Percentiles rank a stretch among this genome's conserved stretches.
These are phyloP conservation scores for Helostoma temminkii DNA, from an alignment of 2,797 vertebrate species.

Conservation along the genomic window DNA sequence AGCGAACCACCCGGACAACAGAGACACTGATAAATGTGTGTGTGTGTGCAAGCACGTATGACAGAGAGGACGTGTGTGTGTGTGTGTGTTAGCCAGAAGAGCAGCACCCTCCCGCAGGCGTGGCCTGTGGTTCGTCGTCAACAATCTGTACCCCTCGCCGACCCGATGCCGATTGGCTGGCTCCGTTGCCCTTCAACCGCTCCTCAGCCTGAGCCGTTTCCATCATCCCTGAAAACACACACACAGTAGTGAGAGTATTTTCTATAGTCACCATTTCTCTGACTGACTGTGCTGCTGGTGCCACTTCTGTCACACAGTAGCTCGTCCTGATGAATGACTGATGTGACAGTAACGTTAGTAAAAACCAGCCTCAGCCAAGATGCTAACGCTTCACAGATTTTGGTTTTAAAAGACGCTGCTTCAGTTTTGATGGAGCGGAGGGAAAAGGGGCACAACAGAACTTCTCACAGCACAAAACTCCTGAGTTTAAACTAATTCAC, in stretches of 20 bases:
- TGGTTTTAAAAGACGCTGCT: too few relatives aligned
- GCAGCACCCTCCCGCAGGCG: constrained; percentile 92
- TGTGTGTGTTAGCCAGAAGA: constrained; percentile 89
- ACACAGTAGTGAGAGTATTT: neutral
- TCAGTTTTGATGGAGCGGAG: too few relatives aligned
- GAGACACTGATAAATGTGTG: constrained; percentile 40
- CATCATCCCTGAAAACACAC: constrained; percentile 91
- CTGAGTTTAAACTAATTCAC: too few relatives aligned
- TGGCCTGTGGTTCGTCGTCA: constrained; percentile 93
- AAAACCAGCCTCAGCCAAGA: too few relatives aligned
- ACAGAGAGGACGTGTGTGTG: constrained; percentile 45
- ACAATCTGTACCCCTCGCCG: constrained; percentile 96
- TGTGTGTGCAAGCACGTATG: constrained; percentile 40
- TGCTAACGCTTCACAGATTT: too few relatives aligned
- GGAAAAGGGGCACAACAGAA: too few relatives aligned
- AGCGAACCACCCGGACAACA: constrained; percentile 45
- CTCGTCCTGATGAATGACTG: too few relatives aligned
- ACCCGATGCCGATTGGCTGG: constrained; percentile 86
- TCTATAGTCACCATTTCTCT: too few relatives aligned
- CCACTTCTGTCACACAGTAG: too few relatives aligned
- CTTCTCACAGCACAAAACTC: too few relatives aligned
- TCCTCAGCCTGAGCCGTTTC: constrained; percentile 96
- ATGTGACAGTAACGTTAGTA: too few relatives aligned
- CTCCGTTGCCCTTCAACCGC: constrained; percentile 92
- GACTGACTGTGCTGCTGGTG: too few relatives aligned